Conservation (phyloP, 2,113 vertebrate species). For the Engystomops pustulosus region DNA sequence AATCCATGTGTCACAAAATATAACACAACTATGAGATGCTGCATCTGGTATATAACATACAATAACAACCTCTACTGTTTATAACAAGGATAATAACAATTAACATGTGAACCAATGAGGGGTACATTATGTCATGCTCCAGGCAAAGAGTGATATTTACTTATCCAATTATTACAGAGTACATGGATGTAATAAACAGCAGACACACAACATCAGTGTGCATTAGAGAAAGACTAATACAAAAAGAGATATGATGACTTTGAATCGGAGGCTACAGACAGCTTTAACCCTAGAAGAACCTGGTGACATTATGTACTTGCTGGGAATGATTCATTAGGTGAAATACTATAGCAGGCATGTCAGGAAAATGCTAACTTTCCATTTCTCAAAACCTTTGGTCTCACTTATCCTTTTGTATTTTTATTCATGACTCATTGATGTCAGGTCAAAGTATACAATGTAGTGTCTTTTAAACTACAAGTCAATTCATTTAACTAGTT, state of each 20-base stretch:
- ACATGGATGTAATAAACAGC: not conserved
- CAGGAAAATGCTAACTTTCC: slow-evolving; percentile 7
- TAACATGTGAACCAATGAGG: too few relatives aligned
- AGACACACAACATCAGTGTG: not conserved
- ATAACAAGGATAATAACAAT: too few relatives aligned
- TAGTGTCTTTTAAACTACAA: not conserved
- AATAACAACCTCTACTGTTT: too few relatives aligned
- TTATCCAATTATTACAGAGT: not conserved
- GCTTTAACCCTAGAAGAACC: not conserved
- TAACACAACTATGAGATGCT: too few relatives aligned
- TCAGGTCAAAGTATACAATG: not conserved
- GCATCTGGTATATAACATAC: not conserved
- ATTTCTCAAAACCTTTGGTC: not conserved
- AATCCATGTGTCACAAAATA: too few relatives aligned
- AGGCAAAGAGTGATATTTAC: not conserved
- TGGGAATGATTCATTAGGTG: slow-evolving; percentile 40
- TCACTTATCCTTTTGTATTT: not conserved
- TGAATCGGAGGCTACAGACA: slow-evolving; percentile 9
- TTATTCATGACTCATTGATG: not conserved
- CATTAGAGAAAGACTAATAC: not conserved
- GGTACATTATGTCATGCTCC: too few relatives aligned
- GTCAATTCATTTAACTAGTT: too few relatives aligned
- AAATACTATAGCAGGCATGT: slow-evolving; percentile 20
- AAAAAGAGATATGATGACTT: slow-evolving; percentile 12
- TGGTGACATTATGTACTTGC: slow-evolving; percentile 22